Evolutionary conservation across 2,888 invertebrate species (phyloP).

Genomic region (Chloromyia formosa): DNA sequence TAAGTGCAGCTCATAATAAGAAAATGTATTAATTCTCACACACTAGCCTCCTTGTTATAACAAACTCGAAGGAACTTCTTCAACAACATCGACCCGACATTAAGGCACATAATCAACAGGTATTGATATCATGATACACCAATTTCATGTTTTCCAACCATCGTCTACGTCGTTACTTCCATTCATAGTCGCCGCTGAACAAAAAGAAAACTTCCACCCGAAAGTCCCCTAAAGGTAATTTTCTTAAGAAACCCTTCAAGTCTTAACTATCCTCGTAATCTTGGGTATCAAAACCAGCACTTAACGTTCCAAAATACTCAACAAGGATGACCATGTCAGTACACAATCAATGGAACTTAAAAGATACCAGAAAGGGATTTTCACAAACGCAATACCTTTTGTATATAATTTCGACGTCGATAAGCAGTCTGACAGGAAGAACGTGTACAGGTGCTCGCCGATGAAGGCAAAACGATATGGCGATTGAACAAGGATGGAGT

Average conservation of each 20-base stretch:
- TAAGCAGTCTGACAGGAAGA: slow-evolving; percentile 1
- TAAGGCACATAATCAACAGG: slow-evolving; percentile 42
- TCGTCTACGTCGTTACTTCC: slow-evolving; percentile 6
- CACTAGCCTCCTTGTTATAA: not conserved
- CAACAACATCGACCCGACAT: slow-evolving; percentile 22
- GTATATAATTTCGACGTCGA: slow-evolving; percentile 29
- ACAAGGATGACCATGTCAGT: slow-evolving; percentile 42
- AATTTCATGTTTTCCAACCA: slow-evolving; percentile 40
- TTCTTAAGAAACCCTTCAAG: slow-evolving; percentile 43
- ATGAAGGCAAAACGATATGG: not conserved
- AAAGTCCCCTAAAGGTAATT: slow-evolving; percentile 42
- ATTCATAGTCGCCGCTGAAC: not conserved
- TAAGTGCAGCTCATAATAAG: not conserved
- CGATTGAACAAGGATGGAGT: not conserved
- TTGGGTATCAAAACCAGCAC: slow-evolving; percentile 43
- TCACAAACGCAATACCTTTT: slow-evolving; percentile 34
- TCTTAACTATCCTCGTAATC: slow-evolving; percentile 42
- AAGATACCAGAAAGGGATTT: slow-evolving; percentile 41
- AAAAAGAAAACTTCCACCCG: slow-evolving; percentile 32
- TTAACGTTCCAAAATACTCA: slow-evolving; percentile 43
- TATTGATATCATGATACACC: slow-evolving; percentile 42
- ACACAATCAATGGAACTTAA: slow-evolving; percentile 41
- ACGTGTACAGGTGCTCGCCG: not conserved
- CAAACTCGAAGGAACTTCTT: not conserved
- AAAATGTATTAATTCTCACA: slow-evolving; percentile 28